Conservation (phyloP, 92 coral and sea anemone genomes). For the Heteractis magnifica region DNA sequence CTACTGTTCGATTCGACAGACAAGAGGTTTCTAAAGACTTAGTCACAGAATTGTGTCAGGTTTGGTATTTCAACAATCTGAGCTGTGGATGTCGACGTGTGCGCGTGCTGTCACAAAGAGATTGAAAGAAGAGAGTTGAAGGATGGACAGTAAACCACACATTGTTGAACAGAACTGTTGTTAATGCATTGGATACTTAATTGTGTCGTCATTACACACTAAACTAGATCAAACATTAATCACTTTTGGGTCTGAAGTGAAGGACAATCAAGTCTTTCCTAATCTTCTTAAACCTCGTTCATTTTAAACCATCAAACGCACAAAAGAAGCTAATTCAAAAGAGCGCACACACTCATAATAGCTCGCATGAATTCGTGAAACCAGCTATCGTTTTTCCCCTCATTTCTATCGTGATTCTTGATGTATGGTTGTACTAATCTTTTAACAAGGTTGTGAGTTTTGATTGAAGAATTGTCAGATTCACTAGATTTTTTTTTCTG, state of each 20-base stretch:
- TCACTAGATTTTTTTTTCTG: neutral
- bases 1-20: neutral
- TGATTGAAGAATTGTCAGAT: slow-evolving; percentile 2
- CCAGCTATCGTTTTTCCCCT: neutral
- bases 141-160: slow-evolving; percentile 16
- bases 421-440: neutral
- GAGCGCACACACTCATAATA: neutral
- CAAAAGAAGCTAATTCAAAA: slow-evolving; percentile 23
- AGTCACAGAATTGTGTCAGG: slow-evolving; percentile 19
- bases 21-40: neutral
- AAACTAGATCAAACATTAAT: slow-evolving; percentile 26
- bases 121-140: slow-evolving; percentile 1
- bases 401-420: neutral
- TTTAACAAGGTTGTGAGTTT: neutral
- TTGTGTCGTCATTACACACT: slow-evolving; percentile 19
- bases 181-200: slow-evolving; percentile 29
- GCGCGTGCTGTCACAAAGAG: slow-evolving; percentile 19
- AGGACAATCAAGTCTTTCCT: slow-evolving; percentile 26
- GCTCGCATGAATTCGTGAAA: neutral
- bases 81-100: slow-evolving; percentile 23
- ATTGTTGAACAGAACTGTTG: slow-evolving; percentile 40
- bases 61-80: slow-evolving; percentile 35
- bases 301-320: slow-evolving; percentile 28
- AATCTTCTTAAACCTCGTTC: slow-evolving; percentile 26
- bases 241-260: slow-evolving; percentile 35